Base-by-base conservation (phyloP, 2,113 vertebrate genomes). In the western clawed frog (Xenopus tropicalis) region DNA sequence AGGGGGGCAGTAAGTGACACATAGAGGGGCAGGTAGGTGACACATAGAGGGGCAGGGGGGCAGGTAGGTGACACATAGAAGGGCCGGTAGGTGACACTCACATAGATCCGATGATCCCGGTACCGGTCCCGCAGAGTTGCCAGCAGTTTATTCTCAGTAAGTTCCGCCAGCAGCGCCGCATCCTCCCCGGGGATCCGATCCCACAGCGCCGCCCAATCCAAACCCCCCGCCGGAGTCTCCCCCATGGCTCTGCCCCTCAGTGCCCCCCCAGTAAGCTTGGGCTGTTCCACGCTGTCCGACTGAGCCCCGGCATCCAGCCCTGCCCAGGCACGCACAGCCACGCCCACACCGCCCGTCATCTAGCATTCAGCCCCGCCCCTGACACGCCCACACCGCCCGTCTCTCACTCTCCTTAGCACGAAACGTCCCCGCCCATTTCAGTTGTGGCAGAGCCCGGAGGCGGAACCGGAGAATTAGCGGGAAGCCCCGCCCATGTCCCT, bases 111-210 rank as follows among this genome's bases (percentile, higher is more conserved):
- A 7, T 17, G 14, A 42, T 48, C 20, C 43, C 24, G 58, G 57
- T 48, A 48, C 5, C 87, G 83, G 56, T 19, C 22, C 61, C 71
- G 81, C 52, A 90, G 78, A 1, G 80, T 72, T 3, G 73, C 77
- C 52, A 90, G 81, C 72, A 88, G 78, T 69, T 73, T 70, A 43
- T 77, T 77, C 77, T 90, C 88, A 52, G 86, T 78, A 79, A 88
- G 73, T 20, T 88, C 82, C 2, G 82, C 72, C n/a, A 88, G 66
- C 1, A 51, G 72, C 16, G 87, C 86, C 78, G 85, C 72, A 65
- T 90, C 83, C 20, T 82, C 84, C 22, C 83, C 85, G 0, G 72
- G 77, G 19, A 37, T 7, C 21, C 51, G 3, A 14, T 2, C 2
- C 44, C 4, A 14, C 14, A 29, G 5, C 14, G 22, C 6, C 22